Base-by-base conservation (phyloP, 2,888 invertebrate species). In the Thyatira batis region DNA sequence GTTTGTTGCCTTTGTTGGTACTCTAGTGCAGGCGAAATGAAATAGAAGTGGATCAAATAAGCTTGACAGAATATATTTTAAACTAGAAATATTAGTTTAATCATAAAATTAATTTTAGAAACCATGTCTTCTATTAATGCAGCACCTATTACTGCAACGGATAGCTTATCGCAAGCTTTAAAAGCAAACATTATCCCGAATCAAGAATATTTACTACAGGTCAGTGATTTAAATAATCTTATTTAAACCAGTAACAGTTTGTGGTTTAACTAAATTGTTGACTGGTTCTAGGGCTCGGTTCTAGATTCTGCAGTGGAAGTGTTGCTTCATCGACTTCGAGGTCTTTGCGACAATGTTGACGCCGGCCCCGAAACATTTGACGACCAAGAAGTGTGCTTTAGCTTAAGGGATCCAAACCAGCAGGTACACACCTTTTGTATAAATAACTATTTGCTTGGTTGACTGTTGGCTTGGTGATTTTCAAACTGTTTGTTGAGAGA, bases 361-460 rank as follows among this genome's bases (percentile, higher is more conserved):
- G 95, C 95, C 51, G 97, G 96, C 2, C 97, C 97, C 0, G 98
- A 98, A 84, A 95, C 95, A 0, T 99, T 98, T 83, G 95, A 97
- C 76, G 98, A 99, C 82, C 97, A 98, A 80, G 98, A 98, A 93
- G 95, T 98, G 78, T 98, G 97, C 80, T 96, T 97, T 70, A 96
- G 95, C 58, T 93, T 97, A 57, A 92, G 97, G 62, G 95, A 94
- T 57, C 93, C 94, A 10, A 94, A 94, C 68, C 93, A 93, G 72
- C 89, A 90, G 87, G 92, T 93, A 75, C 8, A 0, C 8, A 39
- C n/a, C n/a, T n/a, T n/a, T n/a, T n/a, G n/a, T n/a, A n/a, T n/a
- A n/a, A n/a, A n/a, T n/a, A n/a, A n/a, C n/a, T n/a, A n/a, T n/a
- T n/a, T n/a, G n/a, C n/a, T n/a, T n/a, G n/a, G n/a, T n/a, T n/a